phyloP scores from a whole-genome alignment of 2,797 vertebrate species.

The Chiloscyllium punctatum region DNA sequence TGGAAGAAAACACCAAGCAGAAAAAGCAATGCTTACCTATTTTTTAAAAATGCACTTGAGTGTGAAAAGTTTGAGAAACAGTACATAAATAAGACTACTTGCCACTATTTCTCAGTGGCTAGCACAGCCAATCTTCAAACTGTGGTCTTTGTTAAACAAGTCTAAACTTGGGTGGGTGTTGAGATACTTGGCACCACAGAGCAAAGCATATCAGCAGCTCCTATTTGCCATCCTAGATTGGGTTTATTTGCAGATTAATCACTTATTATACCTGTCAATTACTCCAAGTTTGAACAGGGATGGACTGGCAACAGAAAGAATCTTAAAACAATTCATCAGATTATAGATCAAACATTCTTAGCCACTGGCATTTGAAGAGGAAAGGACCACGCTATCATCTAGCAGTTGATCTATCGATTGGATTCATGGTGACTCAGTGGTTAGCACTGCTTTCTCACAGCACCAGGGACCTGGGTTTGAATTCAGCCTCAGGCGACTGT shows the following conservation, averaged over 20 bases:
- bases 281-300: background rate
- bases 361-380: background rate
- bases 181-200: background rate
- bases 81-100: background rate
- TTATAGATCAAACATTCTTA: too few relatives aligned
- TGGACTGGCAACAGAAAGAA: background rate
- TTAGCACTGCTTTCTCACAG: too few relatives aligned
- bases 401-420: background rate
- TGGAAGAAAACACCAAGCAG: background rate
- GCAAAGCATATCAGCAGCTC: background rate
- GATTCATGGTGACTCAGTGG: too few relatives aligned
- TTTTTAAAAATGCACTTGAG: background rate
- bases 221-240: background rate
- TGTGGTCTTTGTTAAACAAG: background rate
- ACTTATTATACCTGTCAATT: background rate
- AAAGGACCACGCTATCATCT: background rate
- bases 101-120: background rate
- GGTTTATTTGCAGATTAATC: background rate
- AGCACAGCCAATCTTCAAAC: background rate
- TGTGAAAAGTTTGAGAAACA: background rate
- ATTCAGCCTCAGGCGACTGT: too few relatives aligned
- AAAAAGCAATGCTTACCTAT: background rate
- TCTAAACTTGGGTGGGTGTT: background rate
- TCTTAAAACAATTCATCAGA: background rate
- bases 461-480: too few relatives aligned